Percentiles rank a stretch among this genome's conserved stretches.
Conservation (phyloP, 37 sponge, comb jelly and placozoan species). For the Beroe ovata region DNA sequence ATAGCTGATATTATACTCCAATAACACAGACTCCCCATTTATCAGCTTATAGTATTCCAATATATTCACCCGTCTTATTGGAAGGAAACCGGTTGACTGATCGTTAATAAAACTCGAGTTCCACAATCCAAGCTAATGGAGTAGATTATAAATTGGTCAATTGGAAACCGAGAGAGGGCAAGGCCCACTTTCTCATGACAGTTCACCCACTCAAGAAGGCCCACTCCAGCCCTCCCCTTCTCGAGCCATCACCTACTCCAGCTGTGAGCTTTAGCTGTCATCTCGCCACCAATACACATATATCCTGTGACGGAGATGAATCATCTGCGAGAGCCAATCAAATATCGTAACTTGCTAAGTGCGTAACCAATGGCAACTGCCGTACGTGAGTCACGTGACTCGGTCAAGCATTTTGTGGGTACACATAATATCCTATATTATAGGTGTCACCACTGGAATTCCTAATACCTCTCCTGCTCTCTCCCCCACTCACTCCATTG, state of each 20-base stretch:
- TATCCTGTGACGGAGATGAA: not conserved
- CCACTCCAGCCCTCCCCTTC: not conserved
- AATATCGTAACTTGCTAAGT: not conserved
- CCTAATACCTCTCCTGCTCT: not conserved
- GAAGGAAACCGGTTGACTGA: no score
- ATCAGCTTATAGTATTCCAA: no score
- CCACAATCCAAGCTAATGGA: no score
- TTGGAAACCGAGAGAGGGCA: no score
- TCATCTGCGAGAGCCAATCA: not conserved
- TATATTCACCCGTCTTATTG: no score
- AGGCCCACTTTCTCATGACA: no score
- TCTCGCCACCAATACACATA: not conserved
- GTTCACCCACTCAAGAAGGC: no score
- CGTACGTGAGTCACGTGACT: not conserved
- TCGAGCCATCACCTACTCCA: no score
- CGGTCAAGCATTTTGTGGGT: constrained; percentile 37
- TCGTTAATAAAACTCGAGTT: no score
- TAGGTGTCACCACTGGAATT: not conserved
- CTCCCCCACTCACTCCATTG: not conserved
- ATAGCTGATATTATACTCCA: no score
- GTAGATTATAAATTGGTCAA: no score
- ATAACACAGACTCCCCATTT: no score
- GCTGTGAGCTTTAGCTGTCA: not conserved
- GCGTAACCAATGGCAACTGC: not conserved
- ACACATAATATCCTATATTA: constrained; percentile 23